These are phyloP conservation scores for Aricia agestis DNA, from an alignment of 1,140 invertebrate genomes.

Conservation along the genomic window DNA sequence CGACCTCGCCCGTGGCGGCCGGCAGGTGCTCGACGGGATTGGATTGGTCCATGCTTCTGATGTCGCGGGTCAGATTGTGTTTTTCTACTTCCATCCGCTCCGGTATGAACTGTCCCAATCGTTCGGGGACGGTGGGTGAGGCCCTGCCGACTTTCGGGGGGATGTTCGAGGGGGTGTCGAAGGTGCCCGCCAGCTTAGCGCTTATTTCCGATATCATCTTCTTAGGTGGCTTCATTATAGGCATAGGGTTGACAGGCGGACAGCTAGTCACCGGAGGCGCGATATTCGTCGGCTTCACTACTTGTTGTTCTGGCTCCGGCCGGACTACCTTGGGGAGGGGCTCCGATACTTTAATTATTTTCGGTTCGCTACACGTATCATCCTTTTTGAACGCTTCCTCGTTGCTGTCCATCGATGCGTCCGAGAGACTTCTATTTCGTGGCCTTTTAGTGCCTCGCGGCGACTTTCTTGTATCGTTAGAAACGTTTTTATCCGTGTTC, in stretches of 20 bases:
- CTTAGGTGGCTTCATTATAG: slow-evolving; percentile 66
- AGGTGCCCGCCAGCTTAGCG: slow-evolving; percentile 56
- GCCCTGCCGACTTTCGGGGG: slow-evolving; percentile 27
- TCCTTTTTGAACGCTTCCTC: slow-evolving; percentile 74
- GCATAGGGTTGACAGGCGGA: slow-evolving; percentile 34
- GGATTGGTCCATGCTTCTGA: slow-evolving; percentile 4
- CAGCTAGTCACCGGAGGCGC: slow-evolving; percentile 19
- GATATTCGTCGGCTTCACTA: slow-evolving; percentile 18
- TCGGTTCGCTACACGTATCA: slow-evolving; percentile 42
- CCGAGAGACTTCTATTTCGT: slow-evolving; percentile 78
- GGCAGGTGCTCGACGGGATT: slow-evolving; percentile 23
- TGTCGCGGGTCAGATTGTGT: slow-evolving; percentile 27
- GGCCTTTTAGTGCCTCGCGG: slow-evolving; percentile 78
- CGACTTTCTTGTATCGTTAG: slow-evolving; percentile 78
- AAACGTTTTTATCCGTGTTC: slow-evolving; percentile 44
- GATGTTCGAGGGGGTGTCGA: slow-evolving; percentile 40
- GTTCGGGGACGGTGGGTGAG: slow-evolving; percentile 25
- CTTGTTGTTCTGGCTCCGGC: slow-evolving; percentile 30
- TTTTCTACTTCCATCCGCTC: slow-evolving; percentile 21
- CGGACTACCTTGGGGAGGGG: slow-evolving; percentile 26
- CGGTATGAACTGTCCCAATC: slow-evolving; percentile 19
- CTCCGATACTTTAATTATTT: slow-evolving; percentile 51
- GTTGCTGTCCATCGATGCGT: slow-evolving; percentile 78
- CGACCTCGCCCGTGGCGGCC: slow-evolving; percentile 23
- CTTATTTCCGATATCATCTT: slow-evolving; percentile 72